phyloP scores from a whole-genome alignment of 2,888 invertebrate species.

The Rotaria magnacalcarata region DNA sequence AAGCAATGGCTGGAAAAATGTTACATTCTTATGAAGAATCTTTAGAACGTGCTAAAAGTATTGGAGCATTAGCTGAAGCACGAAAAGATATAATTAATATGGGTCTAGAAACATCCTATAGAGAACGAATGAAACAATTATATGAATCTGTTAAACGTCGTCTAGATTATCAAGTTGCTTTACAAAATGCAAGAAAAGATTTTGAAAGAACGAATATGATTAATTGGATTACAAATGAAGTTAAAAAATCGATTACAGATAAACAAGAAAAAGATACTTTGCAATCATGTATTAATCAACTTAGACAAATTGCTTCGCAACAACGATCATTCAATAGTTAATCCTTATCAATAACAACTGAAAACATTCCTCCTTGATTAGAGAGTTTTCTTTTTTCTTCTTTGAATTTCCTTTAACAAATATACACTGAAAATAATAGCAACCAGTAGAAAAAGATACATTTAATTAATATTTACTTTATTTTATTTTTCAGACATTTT shows the following conservation, averaged over 20 bases:
- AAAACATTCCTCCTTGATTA: too few relatives aligned
- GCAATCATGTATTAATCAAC: slow-evolving; percentile 36
- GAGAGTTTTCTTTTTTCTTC: too few relatives aligned
- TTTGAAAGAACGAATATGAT: slow-evolving; percentile 87
- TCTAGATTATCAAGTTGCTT: slow-evolving; percentile 82
- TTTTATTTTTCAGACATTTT: too few relatives aligned
- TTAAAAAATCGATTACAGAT: slow-evolving; percentile 79
- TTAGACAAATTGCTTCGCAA: slow-evolving; percentile 36
- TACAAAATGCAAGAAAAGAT: slow-evolving; percentile 74
- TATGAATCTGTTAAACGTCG: slow-evolving; percentile 63
- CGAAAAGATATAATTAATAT: slow-evolving; percentile 76
- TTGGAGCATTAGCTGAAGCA: slow-evolving; percentile 32
- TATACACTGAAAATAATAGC: too few relatives aligned
- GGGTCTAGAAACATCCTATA: slow-evolving; percentile 86
- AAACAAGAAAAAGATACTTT: slow-evolving; percentile 64
- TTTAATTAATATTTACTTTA: too few relatives aligned
- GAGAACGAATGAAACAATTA: slow-evolving; percentile 65
- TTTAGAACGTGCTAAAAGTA: slow-evolving; percentile 14
- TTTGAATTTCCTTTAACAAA: too few relatives aligned
- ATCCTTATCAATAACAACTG: too few relatives aligned
- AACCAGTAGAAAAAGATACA: too few relatives aligned
- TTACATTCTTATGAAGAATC: slow-evolving; percentile 11
- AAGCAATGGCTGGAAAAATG: not conserved
- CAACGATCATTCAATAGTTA: not conserved
- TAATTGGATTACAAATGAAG: slow-evolving; percentile 80